Base-by-base conservation (phyloP, 2,888 invertebrate species). In the Polymixis lichenea region DNA sequence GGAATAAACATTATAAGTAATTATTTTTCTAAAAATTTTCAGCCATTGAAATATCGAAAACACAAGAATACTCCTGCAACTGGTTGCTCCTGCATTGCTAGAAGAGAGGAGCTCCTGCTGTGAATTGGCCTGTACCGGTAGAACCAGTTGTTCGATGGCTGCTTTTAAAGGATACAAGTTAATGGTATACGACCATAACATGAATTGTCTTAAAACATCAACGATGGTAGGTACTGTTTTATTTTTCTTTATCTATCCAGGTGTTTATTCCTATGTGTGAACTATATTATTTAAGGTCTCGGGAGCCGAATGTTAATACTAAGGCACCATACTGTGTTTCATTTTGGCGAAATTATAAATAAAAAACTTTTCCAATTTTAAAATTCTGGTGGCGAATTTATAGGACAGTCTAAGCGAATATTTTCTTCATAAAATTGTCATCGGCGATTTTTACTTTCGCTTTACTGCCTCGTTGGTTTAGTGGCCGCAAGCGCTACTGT, bases 1-100 rank as follows among this genome's bases (percentile, higher is more conserved):
- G 4, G 3, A 25, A 66, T 19, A 25, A 46, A n/a, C 19, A 46
- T 15, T 28, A 28, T 4, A 25, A 0, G 15, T 4, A 25, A 0
- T 9, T 0, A 6, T 28, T n/a, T 78, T 67, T 32, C 19, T 28
- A 56, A n/a, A 56, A 67, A 25, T 25, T 92, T 91, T n/a, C 86
- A 97, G 97, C 96, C 96, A 22, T 68, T 94, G 51, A 94, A 92
- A 85, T 97, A 97, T 80, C 80, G 88, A 0, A 97, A 96, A 62
- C 93, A 96, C 86, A 66, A 94, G 87, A 91, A 88, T 73, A 85
- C 94, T 2, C 64, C 88, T 87, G 68, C 90, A 0, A 81, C 81
- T 5, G 86, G 83, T 22, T 96, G 95, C 74, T 87, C 83, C 49
- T 96, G 96, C 71, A 90, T 94, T 0, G 90, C 91, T 51, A 95